Base-by-base conservation (phyloP, 2,113 vertebrate species). In the Athene noctua region DNA sequence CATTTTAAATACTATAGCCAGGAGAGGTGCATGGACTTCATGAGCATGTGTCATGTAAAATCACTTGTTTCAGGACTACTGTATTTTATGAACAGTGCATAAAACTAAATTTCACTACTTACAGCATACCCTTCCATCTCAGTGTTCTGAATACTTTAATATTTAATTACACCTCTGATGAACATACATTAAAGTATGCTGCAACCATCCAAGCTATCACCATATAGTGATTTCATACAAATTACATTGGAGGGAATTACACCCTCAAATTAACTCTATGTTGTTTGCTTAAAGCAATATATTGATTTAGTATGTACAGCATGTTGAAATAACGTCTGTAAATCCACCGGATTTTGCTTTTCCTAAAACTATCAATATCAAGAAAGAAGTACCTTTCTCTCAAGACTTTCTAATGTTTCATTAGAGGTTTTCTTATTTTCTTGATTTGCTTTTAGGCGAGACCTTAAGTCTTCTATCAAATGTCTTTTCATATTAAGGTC, bases 401-500 rank as follows among this genome's bases (percentile, higher is more conserved):
- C 98, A 95, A 99, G 98, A 94, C 97, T 98, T 96, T 98, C 98
- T 77, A 98, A 84, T 74, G 98, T 97, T 87, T 98, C 97, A 86
- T 96, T 98, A 95, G 97, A 98, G 83, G 80, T 98, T 96, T 98
- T 98, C 92, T 98, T 98, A 87, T 98, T 99, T 96, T 99, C 99
- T 97, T 99, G 98, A 96, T 98, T 97, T 87, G 98, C 80, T 98
- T 99, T 99, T 86, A 99, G 96, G 92, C 93, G 97, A 36, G 98
- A 98, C 94, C 96, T 98, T 96, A 99, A 97, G 86, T 99, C 98
- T 79, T 99, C 99, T 97, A 99, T 98, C 82, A 99, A 97, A 97
- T 99, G 98, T 95, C 98, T 98, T 97, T 99, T 99, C 98, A 98
- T 99, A 88, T n/a, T 97, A 93, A 99, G 86, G 59, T 99, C 98